Evolutionary conservation across 64 coral and sea anemone species (phyloP).

Genomic region (Montipora foliosa): DNA sequence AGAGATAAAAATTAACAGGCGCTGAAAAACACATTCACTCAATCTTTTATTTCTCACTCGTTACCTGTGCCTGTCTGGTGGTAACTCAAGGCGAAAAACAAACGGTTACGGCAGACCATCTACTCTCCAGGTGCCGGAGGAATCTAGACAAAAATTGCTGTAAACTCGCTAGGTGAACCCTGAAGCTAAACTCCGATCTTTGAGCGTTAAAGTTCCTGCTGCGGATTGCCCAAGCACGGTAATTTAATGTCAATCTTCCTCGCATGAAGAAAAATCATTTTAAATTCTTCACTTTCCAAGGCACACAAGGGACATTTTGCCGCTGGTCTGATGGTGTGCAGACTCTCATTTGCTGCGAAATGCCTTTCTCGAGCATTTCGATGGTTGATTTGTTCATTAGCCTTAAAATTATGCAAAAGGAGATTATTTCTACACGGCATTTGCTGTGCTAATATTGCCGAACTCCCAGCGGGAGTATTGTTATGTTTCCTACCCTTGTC

Average conservation of each 20-base stretch:
- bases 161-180: background rate
- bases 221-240: background rate
- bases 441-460: background rate
- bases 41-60: too few relatives aligned
- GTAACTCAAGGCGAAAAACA: too few relatives aligned
- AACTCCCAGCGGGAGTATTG: background rate
- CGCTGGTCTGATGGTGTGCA: background rate
- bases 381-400: background rate
- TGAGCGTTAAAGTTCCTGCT: background rate
- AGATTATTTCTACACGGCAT: background rate
- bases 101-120: too few relatives aligned
- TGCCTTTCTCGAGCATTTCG: background rate
- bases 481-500: constrained; percentile 31
- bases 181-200: background rate
- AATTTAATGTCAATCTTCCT: constrained; percentile 19
- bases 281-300: background rate
- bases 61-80: too few relatives aligned
- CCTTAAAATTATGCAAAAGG: background rate
- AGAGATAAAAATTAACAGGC: too few relatives aligned
- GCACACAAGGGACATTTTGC: background rate
- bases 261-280: background rate
- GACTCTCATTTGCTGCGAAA: background rate
- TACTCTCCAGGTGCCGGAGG: too few relatives aligned
- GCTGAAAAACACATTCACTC: too few relatives aligned
- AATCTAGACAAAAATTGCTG: background rate